A percentile compares a stretch with the other conserved stretches of the same genome.
Evolutionary conservation across 2,888 invertebrate genomes (phyloP).

Genomic region (Drosophila fulvimacula): DNA sequence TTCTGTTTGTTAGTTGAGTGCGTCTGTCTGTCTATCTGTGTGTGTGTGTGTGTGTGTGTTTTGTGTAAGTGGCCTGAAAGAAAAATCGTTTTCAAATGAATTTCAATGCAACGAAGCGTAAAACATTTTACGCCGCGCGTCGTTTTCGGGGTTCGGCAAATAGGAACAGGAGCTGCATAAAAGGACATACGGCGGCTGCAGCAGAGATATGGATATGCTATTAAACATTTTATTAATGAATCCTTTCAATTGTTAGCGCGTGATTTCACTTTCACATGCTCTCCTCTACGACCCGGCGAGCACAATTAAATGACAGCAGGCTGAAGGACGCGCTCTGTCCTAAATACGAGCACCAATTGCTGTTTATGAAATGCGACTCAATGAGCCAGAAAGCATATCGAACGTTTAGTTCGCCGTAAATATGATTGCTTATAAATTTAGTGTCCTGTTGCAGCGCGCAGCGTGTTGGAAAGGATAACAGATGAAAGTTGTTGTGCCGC

Average conservation of each 20-base stretch:
- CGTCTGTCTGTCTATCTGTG: conserved; percentile 26
- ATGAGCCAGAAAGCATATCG: conserved; percentile 74
- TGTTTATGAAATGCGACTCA: conserved; percentile 64
- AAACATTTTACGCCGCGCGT: conserved; percentile 81
- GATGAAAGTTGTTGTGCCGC: conserved; percentile 71
- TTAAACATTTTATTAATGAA: conserved; percentile 83
- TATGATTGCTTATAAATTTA: conserved; percentile 76
- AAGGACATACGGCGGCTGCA: conserved; percentile 79
- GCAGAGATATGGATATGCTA: conserved; percentile 69
- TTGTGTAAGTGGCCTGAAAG: conserved; percentile 78
- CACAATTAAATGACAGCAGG: conserved; percentile 77
- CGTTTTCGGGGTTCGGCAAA: conserved; percentile 41
- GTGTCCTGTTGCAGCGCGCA: conserved; percentile 54
- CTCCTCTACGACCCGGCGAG: conserved; percentile 38
- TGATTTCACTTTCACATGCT: conserved; percentile 76
- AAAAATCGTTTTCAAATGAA: conserved; percentile 83
- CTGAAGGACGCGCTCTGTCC: conserved; percentile 41
- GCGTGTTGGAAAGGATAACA: conserved; percentile 44
- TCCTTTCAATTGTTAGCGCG: conserved; percentile 82
- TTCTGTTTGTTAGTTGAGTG: conserved; percentile 42
- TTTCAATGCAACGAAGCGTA: conserved; percentile 84
- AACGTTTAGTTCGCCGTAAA: conserved; percentile 48
- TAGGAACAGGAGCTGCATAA: conserved; percentile 61
- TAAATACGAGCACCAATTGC: conserved; percentile 50
- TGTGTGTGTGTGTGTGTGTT: conserved; percentile 52